Conservation (phyloP, 2,888 invertebrate genomes). For the Lochmaea crataegi region DNA sequence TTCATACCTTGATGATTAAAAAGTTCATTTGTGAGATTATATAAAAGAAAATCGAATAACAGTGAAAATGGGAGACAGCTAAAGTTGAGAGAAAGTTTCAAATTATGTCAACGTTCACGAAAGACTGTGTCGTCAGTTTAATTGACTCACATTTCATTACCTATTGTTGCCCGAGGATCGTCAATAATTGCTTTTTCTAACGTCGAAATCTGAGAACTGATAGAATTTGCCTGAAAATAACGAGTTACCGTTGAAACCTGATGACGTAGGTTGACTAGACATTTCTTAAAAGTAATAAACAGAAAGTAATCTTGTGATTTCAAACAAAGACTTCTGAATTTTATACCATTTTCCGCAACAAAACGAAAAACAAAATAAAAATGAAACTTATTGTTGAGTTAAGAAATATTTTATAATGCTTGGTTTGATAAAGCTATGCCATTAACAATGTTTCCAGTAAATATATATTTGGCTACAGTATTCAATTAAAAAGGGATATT, state of each 20-base stretch:
- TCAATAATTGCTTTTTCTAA: background rate
- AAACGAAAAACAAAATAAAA: no score
- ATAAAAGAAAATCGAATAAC: background rate
- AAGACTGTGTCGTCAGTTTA: background rate
- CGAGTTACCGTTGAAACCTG: no score
- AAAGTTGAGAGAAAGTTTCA: background rate
- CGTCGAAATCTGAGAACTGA: background rate
- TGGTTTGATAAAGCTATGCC: no score
- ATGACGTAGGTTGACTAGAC: no score
- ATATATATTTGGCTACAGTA: no score
- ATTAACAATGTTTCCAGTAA: no score
- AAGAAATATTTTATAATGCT: no score
- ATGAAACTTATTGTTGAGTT: no score
- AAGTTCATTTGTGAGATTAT: background rate
- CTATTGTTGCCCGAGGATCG: background rate
- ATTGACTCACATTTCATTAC: background rate
- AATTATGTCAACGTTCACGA: background rate
- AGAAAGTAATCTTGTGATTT: no score
- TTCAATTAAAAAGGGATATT: no score
- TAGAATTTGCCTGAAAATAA: background rate
- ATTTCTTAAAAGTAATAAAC: no score
- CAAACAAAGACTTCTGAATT: background rate
- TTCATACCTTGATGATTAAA: background rate
- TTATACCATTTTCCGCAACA: no score
- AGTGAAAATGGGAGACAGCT: background rate